Conservation (phyloP, 1,140 invertebrate genomes). For the Acromyrmex echinatior region DNA sequence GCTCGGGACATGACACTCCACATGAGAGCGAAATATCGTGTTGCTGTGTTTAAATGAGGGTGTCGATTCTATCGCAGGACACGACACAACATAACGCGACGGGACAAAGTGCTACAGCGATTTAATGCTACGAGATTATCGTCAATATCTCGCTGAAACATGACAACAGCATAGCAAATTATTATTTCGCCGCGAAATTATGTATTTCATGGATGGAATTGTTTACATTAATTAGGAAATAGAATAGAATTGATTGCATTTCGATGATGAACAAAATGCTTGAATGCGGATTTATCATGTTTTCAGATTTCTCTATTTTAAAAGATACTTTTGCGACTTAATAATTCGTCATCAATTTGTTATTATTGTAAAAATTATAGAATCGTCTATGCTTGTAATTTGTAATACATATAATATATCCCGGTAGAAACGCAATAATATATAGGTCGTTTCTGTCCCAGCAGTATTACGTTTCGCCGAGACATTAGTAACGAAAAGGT, state of each 20-base stretch:
- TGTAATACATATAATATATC: not conserved
- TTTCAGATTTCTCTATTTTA: not conserved
- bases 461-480: constrained; percentile 54
- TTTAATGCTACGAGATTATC: constrained; percentile 46
- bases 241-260: not conserved
- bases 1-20: constrained; percentile 39
- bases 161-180: not conserved
- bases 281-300: not conserved
- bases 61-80: constrained; percentile 54
- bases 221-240: not conserved
- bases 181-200: not conserved
- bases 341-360: not conserved
- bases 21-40: constrained; percentile 49
- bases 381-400: not conserved
- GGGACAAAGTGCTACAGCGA: constrained; percentile 50
- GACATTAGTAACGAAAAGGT: constrained; percentile 59
- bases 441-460: constrained; percentile 54
- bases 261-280: not conserved
- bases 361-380: not conserved
- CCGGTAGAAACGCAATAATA: not conserved
- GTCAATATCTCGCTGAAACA: not conserved
- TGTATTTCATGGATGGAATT: not conserved
- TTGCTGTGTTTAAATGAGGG: constrained; percentile 50
- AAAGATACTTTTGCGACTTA: not conserved
- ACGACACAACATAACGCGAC: constrained; percentile 44